Evolutionary conservation across 2,113 vertebrate species (phyloP), one percentile per base, ranked within the genome.

Genomic region (Pachycephala philippinensis): DNA sequence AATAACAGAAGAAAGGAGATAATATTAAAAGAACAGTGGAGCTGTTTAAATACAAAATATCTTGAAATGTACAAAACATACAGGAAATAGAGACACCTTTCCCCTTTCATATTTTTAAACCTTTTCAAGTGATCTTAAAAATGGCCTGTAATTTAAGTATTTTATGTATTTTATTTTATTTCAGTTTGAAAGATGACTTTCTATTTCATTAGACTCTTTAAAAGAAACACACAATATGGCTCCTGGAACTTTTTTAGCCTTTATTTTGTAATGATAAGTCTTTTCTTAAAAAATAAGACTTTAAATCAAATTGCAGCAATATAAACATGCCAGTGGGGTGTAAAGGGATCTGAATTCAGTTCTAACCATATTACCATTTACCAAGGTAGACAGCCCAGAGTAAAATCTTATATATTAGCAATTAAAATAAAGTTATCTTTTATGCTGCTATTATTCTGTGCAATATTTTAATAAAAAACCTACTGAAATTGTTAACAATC

Each of bases 161-260:
- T 84, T 49, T 20, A 84, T 0, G 0, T 45, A 50, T 77, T 90
- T 88, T n/a, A n/a, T n/a, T n/a, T n/a, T n/a, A n/a, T n/a, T n/a
- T 63, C 53, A 75, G 39, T 66, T 4, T 19, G 31, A 81, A 94
- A 70, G 24, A 45, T 56, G 8, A 74, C 8, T 90, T 78, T 42
- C 23, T 23, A 2, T 21, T n/a, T 45, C 28, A 59, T 21, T 37
- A 13, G 27, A 50, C 64, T 64, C 27, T 66, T 81, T 50, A 68
- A 85, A 69, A 81, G 44, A 50, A 79, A 39, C 15, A 60, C 6
- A 39, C 4, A 30, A 2, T 37, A 42, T 30, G 18, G 11, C 12
- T 75, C 10, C 20, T 71, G 26, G 30, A 65, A 71, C 3, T 18
- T 54, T 49, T 79, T 79, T 17, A 53, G 56, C 20, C 15, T 76